Percentiles rank a stretch among this genome's conserved stretches.
phyloP scores from a whole-genome alignment of 2,888 invertebrate genomes.

The Cataglyphis altisquamis region DNA sequence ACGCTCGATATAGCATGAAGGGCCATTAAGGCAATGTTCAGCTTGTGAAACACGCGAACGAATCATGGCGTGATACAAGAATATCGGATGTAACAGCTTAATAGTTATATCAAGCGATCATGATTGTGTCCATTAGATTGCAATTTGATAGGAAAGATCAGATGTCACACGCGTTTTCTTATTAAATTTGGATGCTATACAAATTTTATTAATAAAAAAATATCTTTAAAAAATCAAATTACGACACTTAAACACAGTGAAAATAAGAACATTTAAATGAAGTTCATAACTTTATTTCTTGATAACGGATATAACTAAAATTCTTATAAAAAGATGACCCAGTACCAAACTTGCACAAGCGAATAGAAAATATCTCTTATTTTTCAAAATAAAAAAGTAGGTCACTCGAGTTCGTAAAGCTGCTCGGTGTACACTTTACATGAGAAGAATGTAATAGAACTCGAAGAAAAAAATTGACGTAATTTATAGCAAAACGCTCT shows the following conservation, averaged over 20 bases:
- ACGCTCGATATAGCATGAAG: constrained; percentile 47
- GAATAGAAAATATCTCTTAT: neutral
- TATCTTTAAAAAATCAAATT: neutral
- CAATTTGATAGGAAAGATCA: neutral
- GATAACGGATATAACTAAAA: neutral
- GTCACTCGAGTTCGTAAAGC: neutral
- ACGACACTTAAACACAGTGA: neutral
- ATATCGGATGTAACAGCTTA: constrained; percentile 19
- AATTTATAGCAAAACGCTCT: constrained; percentile 57
- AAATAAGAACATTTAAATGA: neutral
- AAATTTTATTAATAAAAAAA: neutral
- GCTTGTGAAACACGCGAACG: constrained; percentile 42
- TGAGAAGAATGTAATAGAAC: neutral
- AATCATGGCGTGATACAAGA: constrained; percentile 12
- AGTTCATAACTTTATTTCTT: neutral
- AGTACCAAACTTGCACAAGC: neutral
- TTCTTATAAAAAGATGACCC: neutral
- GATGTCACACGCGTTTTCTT: neutral
- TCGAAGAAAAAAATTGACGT: constrained; percentile 21
- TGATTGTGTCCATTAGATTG: neutral
- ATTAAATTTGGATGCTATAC: neutral
- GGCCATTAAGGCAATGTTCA: constrained; percentile 46
- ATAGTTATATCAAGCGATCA: constrained; percentile 6
- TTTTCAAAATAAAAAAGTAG: neutral
- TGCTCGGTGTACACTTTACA: neutral